Conservation (phyloP, 2,113 vertebrate genomes). For the Xiphophorus maculatus region DNA sequence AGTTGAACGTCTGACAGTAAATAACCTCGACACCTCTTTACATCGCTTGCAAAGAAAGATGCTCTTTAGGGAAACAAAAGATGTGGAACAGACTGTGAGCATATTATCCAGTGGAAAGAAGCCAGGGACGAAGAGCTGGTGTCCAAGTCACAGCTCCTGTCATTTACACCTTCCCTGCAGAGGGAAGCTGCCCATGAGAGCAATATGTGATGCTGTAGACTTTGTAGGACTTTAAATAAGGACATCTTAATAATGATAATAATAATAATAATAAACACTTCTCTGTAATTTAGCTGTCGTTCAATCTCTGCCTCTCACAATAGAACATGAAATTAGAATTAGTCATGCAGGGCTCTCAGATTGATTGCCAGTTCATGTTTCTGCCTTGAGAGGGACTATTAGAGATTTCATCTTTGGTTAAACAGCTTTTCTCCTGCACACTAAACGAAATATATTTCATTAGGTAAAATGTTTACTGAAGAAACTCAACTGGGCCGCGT, state of each 20-base stretch:
- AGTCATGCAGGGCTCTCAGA: conserved; percentile 30
- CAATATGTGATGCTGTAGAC: conserved; percentile 48
- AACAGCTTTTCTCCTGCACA: conserved; percentile 10
- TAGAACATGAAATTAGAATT: conserved; percentile 48
- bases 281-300: conserved; percentile 28
- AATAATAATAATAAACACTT: conserved; percentile 21
- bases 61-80: neutral
- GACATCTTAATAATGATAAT: neutral
- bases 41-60: neutral
- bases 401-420: conserved; percentile 6
- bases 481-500: neutral
- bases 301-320: conserved; percentile 32
- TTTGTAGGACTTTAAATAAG: conserved; percentile 20
- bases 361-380: conserved; percentile 35
- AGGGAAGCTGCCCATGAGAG: conserved; percentile 54
- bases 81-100: conserved; percentile 33
- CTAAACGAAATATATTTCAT: conserved; percentile 2
- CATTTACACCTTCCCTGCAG: conserved; percentile 62
- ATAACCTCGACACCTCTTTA: neutral
- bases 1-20: neutral
- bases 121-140: conserved; percentile 49
- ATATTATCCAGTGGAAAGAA: conserved; percentile 45
- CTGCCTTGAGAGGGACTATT: conserved; percentile 13
- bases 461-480: neutral
- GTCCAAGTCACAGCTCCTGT: conserved; percentile 43